Evolutionary conservation across 2,113 vertebrate genomes (phyloP).

Genomic region (Petaurus breviceps): DNA sequence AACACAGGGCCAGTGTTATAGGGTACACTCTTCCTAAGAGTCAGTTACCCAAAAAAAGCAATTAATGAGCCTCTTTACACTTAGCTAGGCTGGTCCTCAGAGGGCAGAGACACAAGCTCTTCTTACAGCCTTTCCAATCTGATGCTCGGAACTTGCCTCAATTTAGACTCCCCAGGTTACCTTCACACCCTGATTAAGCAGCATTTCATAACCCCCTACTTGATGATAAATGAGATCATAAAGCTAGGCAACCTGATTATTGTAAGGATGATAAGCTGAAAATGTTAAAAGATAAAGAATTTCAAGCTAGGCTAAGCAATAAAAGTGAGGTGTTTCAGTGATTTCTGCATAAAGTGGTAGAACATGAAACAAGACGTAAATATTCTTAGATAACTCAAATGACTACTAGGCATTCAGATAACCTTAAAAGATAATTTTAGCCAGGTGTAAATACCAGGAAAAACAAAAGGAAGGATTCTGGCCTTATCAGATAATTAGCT

Average conservation of each 20-base stretch:
- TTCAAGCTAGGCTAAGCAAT: conserved; percentile 21
- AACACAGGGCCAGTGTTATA: not conserved
- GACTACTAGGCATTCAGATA: conserved; percentile 18
- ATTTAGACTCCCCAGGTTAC: not conserved
- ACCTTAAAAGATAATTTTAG: not conserved
- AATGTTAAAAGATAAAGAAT: not conserved
- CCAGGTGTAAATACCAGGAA: not conserved
- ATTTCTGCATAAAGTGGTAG: not conserved
- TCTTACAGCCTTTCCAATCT: not conserved
- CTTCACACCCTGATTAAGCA: not conserved
- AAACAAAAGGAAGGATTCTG: conserved; percentile 7
- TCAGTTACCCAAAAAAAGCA: no score
- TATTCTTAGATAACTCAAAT: conserved; percentile 19
- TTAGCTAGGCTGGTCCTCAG: not conserved
- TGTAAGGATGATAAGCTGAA: not conserved
- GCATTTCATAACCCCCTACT: not conserved
- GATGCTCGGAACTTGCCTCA: not conserved
- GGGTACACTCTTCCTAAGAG: not conserved
- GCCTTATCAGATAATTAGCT: no score
- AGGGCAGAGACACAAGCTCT: not conserved
- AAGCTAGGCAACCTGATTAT: not conserved
- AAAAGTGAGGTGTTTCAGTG: not conserved
- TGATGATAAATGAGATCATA: not conserved
- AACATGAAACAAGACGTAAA: conserved; percentile 17
- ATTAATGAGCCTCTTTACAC: not conserved